These are phyloP conservation scores for Eudyptes chrysolophus DNA, from an alignment of 2,113 vertebrate species.

Conservation along the genomic window DNA sequence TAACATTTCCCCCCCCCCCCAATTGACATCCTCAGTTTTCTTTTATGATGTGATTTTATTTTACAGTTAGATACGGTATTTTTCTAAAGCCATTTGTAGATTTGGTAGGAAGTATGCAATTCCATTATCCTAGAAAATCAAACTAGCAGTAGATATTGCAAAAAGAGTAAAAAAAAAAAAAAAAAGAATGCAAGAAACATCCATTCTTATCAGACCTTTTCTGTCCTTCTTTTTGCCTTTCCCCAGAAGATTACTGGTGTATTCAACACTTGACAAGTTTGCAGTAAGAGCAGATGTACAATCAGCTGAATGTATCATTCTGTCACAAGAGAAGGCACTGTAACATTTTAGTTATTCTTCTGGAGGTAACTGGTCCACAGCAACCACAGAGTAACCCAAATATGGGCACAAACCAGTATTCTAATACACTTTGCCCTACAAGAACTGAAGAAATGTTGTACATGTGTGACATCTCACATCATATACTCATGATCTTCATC, in stretches of 20 bases:
- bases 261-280: not conserved
- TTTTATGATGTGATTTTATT: not conserved
- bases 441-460: not conserved
- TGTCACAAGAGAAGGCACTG: not conserved
- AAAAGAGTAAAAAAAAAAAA: not conserved
- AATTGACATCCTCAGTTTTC: not conserved
- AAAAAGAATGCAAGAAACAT: not conserved
- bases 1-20: not conserved
- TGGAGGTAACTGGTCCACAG: not conserved
- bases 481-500: accelerated
- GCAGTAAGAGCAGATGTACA: not conserved
- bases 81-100: not conserved
- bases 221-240: not conserved
- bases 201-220: not conserved
- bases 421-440: not conserved
- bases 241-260: not conserved
- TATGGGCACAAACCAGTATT: not conserved
- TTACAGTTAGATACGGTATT: not conserved
- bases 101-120: not conserved
- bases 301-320: not conserved
- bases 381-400: not conserved
- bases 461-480: not conserved
- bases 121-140: not conserved
- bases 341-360: not conserved
- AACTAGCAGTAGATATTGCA: not conserved